Percentiles rank a stretch among this genome's conserved stretches.
Evolutionary conservation across 1,140 invertebrate species (phyloP).

Genomic region (Drosophila pectinifera): DNA sequence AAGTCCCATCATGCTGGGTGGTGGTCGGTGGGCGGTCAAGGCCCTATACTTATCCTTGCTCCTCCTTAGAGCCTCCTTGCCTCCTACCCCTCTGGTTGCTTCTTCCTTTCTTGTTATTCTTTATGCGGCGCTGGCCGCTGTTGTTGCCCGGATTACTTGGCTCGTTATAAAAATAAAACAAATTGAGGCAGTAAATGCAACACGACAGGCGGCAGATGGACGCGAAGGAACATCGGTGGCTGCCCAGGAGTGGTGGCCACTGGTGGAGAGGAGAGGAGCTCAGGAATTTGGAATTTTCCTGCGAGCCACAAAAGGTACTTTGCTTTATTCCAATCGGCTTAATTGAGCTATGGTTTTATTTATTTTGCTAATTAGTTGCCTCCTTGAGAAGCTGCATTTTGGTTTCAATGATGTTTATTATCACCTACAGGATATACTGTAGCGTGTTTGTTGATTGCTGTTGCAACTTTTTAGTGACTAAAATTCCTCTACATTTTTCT

Average conservation of each 20-base stretch:
- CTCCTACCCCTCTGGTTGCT: not conserved
- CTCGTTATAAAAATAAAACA: conserved; percentile 44
- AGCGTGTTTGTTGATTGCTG: not conserved
- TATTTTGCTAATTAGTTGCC: not conserved
- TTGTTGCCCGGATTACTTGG: conserved; percentile 18
- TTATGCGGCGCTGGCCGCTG: not conserved
- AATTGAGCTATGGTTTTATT: not conserved
- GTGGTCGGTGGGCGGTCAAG: too few species aligned
- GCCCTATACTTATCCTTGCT: conserved; percentile 10
- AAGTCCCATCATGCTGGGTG: conserved; percentile 6
- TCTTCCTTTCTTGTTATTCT: not conserved
- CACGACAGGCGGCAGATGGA: conserved; percentile 15
- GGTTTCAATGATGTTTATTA: not conserved
- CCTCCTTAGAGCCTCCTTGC: not conserved
- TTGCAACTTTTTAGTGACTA: not conserved
- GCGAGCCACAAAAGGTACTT: too few species aligned
- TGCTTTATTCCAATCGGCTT: too few species aligned
- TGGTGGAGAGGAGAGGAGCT: too few species aligned
- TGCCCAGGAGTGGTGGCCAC: not conserved
- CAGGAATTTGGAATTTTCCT: not conserved
- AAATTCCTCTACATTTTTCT: not conserved
- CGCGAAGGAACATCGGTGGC: not conserved
- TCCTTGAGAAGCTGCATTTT: too few species aligned
- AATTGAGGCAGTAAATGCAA: conserved; percentile 35
- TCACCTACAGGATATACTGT: not conserved